Base-by-base conservation (phyloP, 2,888 invertebrate species). In the Cephus pygmeus region DNA sequence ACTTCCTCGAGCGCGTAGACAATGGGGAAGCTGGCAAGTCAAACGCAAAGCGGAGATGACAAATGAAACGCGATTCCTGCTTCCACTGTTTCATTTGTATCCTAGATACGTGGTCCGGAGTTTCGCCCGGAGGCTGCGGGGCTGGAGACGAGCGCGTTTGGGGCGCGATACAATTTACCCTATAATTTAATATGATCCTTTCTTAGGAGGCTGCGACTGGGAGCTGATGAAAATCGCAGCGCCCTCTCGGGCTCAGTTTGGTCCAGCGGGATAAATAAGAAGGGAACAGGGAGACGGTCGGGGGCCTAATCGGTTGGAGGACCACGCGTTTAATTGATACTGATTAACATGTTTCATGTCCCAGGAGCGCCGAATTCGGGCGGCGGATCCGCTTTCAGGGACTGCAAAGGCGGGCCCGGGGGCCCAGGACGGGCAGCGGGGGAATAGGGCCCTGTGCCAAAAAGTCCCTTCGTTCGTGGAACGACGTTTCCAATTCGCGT, bases 401-500 rank as follows among this genome's bases (percentile, higher is more conserved):
- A 40, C 15, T 15, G 40, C 40, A 40, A 40, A 15, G 40, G 6
- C 15, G 40, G 40, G 15, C 40, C 15, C 4, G 4, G 30, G 12
- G 71, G 30, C 71, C 71, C 71, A 23, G 30, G 31, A 12, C 0
- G 31, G 71, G 12, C 71, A 71, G 12, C 33, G 33, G 31, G 30
- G 71, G 71, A 31, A 33, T 12, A 71, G 71, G 31, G 34, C 73
- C 34, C 73, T 34, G 73, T 34, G 73, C 73, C 73, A 73, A 73
- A 73, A 73, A 73, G 73, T 35, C 12, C 34, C n/a, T 76, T 79
- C 76, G 81, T 89, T 90, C 88, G 87, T 87, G 87, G 88, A 90
- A 89, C 86, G 88, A 88, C 86, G 87, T 88, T 90, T 89, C 84
- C 88, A 85, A 89, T 89, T 90, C 88, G 89, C 87, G 85, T 88